These are phyloP conservation scores for Gerris lacustris DNA, from an alignment of 2,888 invertebrate species.

Conservation along the genomic window DNA sequence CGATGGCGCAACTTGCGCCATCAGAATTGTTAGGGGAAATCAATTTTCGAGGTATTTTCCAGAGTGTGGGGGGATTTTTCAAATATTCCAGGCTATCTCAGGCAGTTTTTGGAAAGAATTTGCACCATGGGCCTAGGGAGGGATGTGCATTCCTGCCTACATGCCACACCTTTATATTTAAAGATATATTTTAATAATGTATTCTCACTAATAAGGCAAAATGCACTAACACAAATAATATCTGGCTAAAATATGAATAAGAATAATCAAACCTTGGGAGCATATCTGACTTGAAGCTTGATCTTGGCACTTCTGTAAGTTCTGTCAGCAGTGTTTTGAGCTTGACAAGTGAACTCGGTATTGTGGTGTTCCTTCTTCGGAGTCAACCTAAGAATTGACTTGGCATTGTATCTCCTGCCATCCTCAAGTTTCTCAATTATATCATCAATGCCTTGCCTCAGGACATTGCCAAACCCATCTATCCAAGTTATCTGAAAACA, in stretches of 20 bases:
- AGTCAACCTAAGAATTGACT: slow-evolving; percentile 68
- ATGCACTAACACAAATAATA: too few species aligned
- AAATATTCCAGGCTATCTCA: too few species aligned
- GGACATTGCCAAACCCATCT: slow-evolving; percentile 72
- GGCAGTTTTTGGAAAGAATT: too few species aligned
- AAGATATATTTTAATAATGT: too few species aligned
- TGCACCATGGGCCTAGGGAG: too few species aligned
- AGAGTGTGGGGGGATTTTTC: too few species aligned
- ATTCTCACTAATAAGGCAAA: too few species aligned
- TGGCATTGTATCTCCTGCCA: slow-evolving; percentile 71
- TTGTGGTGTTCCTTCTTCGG: slow-evolving; percentile 82
- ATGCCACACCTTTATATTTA: too few species aligned
- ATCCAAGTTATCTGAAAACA: slow-evolving; percentile 72
- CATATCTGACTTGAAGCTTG: slow-evolving; percentile 78
- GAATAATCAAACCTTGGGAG: slow-evolving; percentile 49
- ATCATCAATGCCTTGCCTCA: slow-evolving; percentile 67
- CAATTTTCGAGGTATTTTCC: too few species aligned
- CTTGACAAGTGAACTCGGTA: slow-evolving; percentile 82
- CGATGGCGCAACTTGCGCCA: too few species aligned
- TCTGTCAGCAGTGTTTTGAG: slow-evolving; percentile 79
- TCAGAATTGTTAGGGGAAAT: too few species aligned
- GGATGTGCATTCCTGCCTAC: too few species aligned
- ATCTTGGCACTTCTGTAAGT: slow-evolving; percentile 70
- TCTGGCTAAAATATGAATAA: background rate
- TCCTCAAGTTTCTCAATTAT: slow-evolving; percentile 58